phyloP scores from a whole-genome alignment of 2,888 invertebrate species.

The Helleia helle region DNA sequence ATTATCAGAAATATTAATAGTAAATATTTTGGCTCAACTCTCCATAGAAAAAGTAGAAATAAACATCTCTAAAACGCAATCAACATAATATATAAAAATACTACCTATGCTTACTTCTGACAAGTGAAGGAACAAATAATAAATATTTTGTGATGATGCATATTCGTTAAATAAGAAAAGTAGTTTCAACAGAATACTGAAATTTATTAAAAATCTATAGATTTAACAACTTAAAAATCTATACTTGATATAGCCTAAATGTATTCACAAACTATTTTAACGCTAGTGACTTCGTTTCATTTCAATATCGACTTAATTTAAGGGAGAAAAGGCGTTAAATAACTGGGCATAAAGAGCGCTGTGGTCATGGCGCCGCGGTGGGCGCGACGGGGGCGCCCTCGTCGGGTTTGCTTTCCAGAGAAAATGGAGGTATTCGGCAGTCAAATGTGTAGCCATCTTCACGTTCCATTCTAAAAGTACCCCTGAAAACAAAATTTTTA shows the following conservation, averaged over 20 bases:
- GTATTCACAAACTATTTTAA: constrained; percentile 20
- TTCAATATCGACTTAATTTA: neutral
- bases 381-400: constrained; percentile 53
- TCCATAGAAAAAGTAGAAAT: no score
- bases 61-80: no score
- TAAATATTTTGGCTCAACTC: no score
- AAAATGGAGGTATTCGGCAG: constrained; percentile 97
- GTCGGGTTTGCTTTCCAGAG: constrained; percentile 94
- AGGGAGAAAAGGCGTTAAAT: no score
- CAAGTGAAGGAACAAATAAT: no score
- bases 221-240: constrained; percentile 43
- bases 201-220: constrained; percentile 67
- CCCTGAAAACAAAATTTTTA: no score
- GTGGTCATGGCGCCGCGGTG: constrained; percentile 38
- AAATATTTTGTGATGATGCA: no score
- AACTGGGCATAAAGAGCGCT: neutral
- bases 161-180: constrained; percentile 25
- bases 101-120: no score
- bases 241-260: constrained; percentile 26
- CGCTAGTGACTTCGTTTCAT: constrained; percentile 14
- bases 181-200: constrained; percentile 56
- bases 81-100: no score
- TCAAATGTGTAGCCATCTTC: constrained; percentile 98
- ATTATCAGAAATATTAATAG: no score
- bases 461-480: constrained; percentile 97